These are phyloP conservation scores for Sinocyclocheilus anshuiensis DNA, from an alignment of 2,113 vertebrate species.

Conservation along the genomic window DNA sequence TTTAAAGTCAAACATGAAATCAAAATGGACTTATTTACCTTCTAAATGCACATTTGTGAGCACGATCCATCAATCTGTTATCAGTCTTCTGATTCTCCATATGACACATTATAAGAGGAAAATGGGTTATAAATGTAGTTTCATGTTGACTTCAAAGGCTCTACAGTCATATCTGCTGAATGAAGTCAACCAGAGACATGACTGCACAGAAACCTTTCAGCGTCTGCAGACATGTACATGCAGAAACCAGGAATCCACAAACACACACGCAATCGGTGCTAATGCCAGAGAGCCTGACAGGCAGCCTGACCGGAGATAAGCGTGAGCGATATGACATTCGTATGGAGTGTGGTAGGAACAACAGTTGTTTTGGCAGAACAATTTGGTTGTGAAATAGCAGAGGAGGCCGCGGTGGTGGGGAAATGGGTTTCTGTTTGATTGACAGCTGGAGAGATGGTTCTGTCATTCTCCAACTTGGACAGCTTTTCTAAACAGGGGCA, in stretches of 20 bases:
- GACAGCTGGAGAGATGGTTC: conserved; percentile 27
- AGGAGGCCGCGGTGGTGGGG: background rate
- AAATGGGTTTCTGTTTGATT: conserved; percentile 28
- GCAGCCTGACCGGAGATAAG: background rate
- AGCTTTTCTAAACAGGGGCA: conserved; percentile 28
- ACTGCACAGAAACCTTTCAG: background rate
- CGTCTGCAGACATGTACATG: background rate
- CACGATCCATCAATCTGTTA: background rate
- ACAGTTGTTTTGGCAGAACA: conserved; percentile 36
- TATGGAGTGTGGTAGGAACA: conserved; percentile 2
- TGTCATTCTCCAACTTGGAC: conserved; percentile 42
- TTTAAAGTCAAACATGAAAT: conserved; percentile 10
- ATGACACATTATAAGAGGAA: background rate
- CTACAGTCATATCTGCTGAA: background rate
- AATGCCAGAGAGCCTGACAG: conserved; percentile 11
- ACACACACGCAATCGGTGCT: background rate
- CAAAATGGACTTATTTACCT: background rate
- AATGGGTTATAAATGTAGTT: background rate
- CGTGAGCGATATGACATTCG: background rate
- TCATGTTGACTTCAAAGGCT: conserved; percentile 4
- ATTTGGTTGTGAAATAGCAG: conserved; percentile 33
- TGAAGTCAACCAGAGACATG: background rate
- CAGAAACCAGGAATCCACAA: background rate
- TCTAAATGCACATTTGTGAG: background rate
- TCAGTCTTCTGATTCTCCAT: too few relatives aligned